phyloP scores from a whole-genome alignment of 2,113 vertebrate species.

The Phoenicopterus ruber region DNA sequence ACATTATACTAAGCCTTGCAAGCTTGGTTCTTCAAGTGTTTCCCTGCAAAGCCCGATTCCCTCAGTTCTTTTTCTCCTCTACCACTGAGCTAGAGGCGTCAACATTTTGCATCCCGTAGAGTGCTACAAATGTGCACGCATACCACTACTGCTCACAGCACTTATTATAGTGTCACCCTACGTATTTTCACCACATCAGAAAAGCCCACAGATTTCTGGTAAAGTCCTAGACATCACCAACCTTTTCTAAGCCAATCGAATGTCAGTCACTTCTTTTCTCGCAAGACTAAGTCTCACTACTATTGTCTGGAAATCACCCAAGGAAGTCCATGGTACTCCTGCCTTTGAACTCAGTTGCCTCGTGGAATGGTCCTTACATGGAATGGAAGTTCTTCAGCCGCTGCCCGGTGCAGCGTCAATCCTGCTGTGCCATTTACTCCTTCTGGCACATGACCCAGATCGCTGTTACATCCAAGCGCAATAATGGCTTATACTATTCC shows the following conservation, averaged over 20 bases:
- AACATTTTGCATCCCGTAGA: background rate
- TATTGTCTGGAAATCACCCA: background rate
- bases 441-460: background rate
- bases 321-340: background rate
- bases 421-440: background rate
- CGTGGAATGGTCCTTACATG: rapidly evolving
- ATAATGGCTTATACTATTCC: background rate
- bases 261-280: rapidly evolving
- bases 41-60: background rate
- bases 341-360: background rate
- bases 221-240: background rate
- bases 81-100: background rate
- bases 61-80: background rate
- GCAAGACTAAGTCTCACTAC: background rate
- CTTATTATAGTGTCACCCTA: background rate
- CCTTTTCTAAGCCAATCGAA: background rate
- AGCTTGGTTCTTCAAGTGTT: background rate
- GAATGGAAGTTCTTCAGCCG: background rate
- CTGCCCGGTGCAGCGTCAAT: background rate
- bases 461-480: background rate
- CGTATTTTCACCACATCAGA: background rate
- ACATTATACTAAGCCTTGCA: background rate
- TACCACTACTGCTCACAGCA: background rate
- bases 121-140: rapidly evolving
- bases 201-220: background rate